A percentile compares a stretch with the other conserved stretches of the same genome.
Evolutionary conservation across 2,113 vertebrate genomes (phyloP).

Genomic region (Lepisosteus osseus): DNA sequence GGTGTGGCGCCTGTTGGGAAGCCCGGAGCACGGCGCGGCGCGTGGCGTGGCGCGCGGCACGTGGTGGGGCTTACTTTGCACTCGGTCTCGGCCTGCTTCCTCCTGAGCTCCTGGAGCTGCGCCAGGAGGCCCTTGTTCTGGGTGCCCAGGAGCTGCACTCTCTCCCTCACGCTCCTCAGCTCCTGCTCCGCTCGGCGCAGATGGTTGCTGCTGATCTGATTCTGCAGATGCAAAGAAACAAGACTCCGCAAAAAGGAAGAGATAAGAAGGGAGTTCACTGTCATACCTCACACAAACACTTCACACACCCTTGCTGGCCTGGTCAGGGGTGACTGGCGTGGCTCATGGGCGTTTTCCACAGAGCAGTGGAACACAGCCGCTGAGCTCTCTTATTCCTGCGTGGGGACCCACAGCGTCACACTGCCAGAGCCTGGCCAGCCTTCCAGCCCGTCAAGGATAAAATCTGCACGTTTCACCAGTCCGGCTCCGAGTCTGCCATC

Average conservation of each 20-base stretch:
- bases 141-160: conserved; percentile 74
- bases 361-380: too few species aligned
- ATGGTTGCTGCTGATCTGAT: conserved; percentile 91
- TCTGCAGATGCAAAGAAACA: conserved; percentile 57
- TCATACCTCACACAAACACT: neutral
- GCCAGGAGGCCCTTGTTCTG: conserved; percentile 84
- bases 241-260: neutral
- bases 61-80: conserved; percentile 79
- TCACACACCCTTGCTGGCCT: neutral
- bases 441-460: neutral
- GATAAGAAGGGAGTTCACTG: neutral
- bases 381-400: too few species aligned
- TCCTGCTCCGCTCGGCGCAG: conserved; percentile 88
- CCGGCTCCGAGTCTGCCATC: too few species aligned
- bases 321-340: neutral
- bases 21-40: too few species aligned
- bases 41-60: too few species aligned
- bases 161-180: conserved; percentile 65
- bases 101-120: conserved; percentile 84
- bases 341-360: too few species aligned
- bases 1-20: too few species aligned
- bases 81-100: conserved; percentile 89
- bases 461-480: too few species aligned
- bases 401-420: too few species aligned
- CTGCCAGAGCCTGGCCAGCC: neutral